Evolutionary conservation across 2,888 invertebrate genomes (phyloP), one percentile per base, ranked within the genome.

Genomic region (Diaprepes abbreviatus): DNA sequence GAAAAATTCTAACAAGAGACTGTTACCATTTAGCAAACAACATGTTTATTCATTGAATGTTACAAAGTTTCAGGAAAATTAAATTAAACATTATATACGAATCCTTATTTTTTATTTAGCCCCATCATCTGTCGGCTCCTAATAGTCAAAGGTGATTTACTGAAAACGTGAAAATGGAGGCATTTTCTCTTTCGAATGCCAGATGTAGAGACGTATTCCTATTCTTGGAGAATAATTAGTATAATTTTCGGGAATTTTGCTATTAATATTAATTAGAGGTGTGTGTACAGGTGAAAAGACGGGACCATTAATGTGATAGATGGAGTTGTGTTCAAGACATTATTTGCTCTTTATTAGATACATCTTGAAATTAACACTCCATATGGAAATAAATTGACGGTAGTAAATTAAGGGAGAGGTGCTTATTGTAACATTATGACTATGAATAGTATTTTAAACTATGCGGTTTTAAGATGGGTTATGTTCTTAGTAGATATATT

Each of bases 201-300:
- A 45, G 58, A 59, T 59, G 59, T 43, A 43, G 52, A 52, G 48
- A 28, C 48, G 48, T 28, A 50, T 24, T 24, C 38, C 31, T 55
- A 35, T 58, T 59, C 12, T 21, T 33, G 6, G 24, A 35, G 54
- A 63, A 63, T 28, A 63, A 63, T 63, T 63, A 63, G 40, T 31
- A 63, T 33, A 63, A 63, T 63, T 54, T 50, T 45, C 16, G 63
- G 9, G 63, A 65, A 65, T 57, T 65, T 65, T 58, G 50, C 65
- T 57, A 43, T 65, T 65, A 65, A 65, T 57, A 57, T 65, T 65
- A 65, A 65, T 65, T 50, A 48, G 33, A 40, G 58, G 12, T 19
- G 55, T 57, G 12, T 19, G 55, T 57, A 65, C 65, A 57, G 65
- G 65, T 65, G 65, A 65, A 55, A 50, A 48, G 58, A 45, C 48